These are phyloP conservation scores for Lagria hirta DNA, from an alignment of 2,888 invertebrate genomes.

Conservation along the genomic window DNA sequence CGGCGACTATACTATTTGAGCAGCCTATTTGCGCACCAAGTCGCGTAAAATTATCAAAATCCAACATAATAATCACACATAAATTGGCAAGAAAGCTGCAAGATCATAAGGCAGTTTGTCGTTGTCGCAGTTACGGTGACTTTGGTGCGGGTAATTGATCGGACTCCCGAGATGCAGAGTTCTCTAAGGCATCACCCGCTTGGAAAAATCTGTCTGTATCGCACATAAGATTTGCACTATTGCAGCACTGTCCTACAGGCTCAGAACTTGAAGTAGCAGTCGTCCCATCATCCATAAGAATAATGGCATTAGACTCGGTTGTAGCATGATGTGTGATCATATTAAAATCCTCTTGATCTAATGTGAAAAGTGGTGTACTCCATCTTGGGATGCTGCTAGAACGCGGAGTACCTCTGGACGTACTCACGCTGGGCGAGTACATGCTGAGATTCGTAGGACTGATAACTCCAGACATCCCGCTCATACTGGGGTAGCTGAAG, in stretches of 20 bases:
- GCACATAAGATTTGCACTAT: slow-evolving; percentile 51
- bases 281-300: slow-evolving; percentile 74
- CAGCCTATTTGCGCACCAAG: slow-evolving; percentile 49
- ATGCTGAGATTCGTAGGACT: slow-evolving; percentile 86
- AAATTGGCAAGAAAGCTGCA: slow-evolving; percentile 53
- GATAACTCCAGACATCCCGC: slow-evolving; percentile 85
- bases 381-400: slow-evolving; percentile 66
- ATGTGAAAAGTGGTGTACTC: slow-evolving; percentile 83
- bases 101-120: slow-evolving; percentile 49
- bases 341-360: slow-evolving; percentile 89
- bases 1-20: slow-evolving; percentile 49
- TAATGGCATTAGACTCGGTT: slow-evolving; percentile 66
- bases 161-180: slow-evolving; percentile 42
- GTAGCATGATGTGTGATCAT: slow-evolving; percentile 78
- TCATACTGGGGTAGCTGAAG: slow-evolving; percentile 87
- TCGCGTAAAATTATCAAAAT: slow-evolving; percentile 46
- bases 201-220: slow-evolving; percentile 66
- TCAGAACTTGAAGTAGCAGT: slow-evolving; percentile 41
- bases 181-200: slow-evolving; percentile 62
- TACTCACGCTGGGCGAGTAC: slow-evolving; percentile 73
- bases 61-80: slow-evolving; percentile 51
- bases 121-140: slow-evolving; percentile 47
- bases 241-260: slow-evolving; percentile 50
- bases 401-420: slow-evolving; percentile 71
- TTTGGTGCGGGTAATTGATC: slow-evolving; percentile 47